phyloP scores from a whole-genome alignment of 2,797 vertebrate species.

The Danio tinwini region DNA sequence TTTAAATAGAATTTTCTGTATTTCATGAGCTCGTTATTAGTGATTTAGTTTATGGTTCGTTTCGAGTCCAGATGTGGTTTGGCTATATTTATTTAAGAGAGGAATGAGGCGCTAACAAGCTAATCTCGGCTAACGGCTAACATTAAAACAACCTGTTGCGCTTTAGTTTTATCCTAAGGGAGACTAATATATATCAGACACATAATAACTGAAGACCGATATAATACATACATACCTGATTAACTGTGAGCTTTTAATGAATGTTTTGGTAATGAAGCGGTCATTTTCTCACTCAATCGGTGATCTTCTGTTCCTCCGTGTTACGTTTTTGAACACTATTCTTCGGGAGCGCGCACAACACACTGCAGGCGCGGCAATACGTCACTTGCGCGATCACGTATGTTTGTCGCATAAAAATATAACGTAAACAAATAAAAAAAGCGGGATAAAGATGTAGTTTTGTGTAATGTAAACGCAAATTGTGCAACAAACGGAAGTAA shows the following conservation, averaged over 20 bases:
- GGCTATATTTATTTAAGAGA: neutral
- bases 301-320: neutral
- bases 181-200: neutral
- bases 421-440: neutral
- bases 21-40: neutral
- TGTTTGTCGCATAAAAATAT: neutral
- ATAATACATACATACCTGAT: conserved; percentile 35
- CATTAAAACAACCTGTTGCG: conserved; percentile 68
- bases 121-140: conserved; percentile 44
- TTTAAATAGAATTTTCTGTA: neutral
- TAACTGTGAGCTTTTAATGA: neutral
- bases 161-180: neutral
- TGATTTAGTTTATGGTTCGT: neutral
- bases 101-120: conserved; percentile 4
- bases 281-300: conserved; percentile 31
- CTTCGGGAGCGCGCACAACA: conserved; percentile 35
- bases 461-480: neutral
- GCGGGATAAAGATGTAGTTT: neutral
- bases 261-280: neutral
- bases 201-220: no score
- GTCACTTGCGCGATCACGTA: conserved; percentile 49
- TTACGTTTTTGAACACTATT: conserved; percentile 1
- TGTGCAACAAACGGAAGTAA: neutral
- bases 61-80: neutral
- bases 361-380: neutral